Evolutionary conservation across 2,888 invertebrate genomes (phyloP), one percentile per base, ranked within the genome.

Genomic region (Seira sanloemensis): DNA sequence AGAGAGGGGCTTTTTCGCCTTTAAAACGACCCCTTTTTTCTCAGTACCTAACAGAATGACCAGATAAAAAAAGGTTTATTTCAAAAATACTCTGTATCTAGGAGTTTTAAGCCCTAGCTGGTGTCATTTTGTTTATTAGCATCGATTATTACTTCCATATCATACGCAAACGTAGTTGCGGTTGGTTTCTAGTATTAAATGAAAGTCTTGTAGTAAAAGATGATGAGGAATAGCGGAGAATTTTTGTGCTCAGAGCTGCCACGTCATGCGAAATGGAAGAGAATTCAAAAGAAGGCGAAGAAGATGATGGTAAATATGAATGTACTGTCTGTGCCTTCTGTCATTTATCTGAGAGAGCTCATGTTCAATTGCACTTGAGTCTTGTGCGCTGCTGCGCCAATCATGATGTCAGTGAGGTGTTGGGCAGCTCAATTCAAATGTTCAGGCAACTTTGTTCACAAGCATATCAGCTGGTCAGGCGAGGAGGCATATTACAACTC

Each of bases 251-350:
- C 50, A n/a, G 50, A 50, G 27, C 46, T 82, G 82, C 82, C 82
- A 82, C 82, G 82, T 82, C 82, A 82, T 82, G 82, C 77, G 72
- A 75, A 72, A 82, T 82, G 69, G 71, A 82, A 68, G 46, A 58
- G 74, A 62, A 21, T n/a, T n/a, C 58, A 23, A 76, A 50, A 46
- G 24, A 75, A 75, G 2, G 26, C 16, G 50, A 50, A n/a, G n/a
- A n/a, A n/a, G n/a, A n/a, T n/a, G n/a, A n/a, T n/a, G n/a, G n/a
- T n/a, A n/a, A n/a, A n/a, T n/a, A n/a, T n/a, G 37, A 50, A 50
- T 50, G 50, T 50, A 50, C 50, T 50, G 50, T 50, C 50, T 50
- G n/a, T 18, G 2, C 12, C 50, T n/a, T n/a, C n/a, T 50, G 50
- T 50, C 50, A 50, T 50, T 18, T 18, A n/a, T 50, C 50, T n/a